A percentile compares a stretch with the other conserved stretches of the same genome.
These are phyloP conservation scores for Nipponacmea schrenckii DNA, from an alignment of 2,888 invertebrate species.

Conservation along the genomic window DNA sequence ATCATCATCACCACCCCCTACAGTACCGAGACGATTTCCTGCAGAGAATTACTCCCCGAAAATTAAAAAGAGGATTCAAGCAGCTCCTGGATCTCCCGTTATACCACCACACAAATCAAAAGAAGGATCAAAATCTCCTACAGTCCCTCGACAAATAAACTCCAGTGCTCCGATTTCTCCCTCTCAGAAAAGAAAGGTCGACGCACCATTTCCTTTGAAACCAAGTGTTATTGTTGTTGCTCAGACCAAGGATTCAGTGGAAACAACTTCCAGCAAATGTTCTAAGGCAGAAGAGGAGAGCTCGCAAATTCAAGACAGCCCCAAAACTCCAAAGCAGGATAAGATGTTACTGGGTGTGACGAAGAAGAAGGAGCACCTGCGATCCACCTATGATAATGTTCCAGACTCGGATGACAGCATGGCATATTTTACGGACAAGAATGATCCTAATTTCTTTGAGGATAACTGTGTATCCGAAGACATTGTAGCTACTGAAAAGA, in stretches of 20 bases:
- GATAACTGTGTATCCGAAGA: not conserved
- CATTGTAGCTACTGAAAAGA: not conserved
- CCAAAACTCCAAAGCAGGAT: not conserved
- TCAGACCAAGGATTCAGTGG: too few relatives aligned
- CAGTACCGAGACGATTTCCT: too few relatives aligned
- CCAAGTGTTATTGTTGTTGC: too few relatives aligned
- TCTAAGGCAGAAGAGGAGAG: not conserved
- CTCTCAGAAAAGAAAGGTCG: too few relatives aligned
- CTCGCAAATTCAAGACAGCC: not conserved
- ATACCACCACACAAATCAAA: not conserved
- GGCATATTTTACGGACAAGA: not conserved
- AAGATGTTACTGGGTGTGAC: not conserved
- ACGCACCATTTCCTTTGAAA: too few relatives aligned
- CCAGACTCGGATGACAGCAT: not conserved
- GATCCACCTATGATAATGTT: conserved; percentile 1
- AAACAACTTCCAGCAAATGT: not conserved
- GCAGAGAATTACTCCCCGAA: too few relatives aligned
- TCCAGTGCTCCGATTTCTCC: too few relatives aligned
- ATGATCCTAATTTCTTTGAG: not conserved
- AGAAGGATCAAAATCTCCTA: not conserved
- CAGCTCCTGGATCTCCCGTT: not conserved
- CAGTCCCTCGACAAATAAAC: not conserved
- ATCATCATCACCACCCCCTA: too few relatives aligned
- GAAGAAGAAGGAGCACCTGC: not conserved
- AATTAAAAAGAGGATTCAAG: too few relatives aligned